phyloP scores from a whole-genome alignment of 30 jellyfish, hydroid and myxozoan species.

The Hydra vulgaris region DNA sequence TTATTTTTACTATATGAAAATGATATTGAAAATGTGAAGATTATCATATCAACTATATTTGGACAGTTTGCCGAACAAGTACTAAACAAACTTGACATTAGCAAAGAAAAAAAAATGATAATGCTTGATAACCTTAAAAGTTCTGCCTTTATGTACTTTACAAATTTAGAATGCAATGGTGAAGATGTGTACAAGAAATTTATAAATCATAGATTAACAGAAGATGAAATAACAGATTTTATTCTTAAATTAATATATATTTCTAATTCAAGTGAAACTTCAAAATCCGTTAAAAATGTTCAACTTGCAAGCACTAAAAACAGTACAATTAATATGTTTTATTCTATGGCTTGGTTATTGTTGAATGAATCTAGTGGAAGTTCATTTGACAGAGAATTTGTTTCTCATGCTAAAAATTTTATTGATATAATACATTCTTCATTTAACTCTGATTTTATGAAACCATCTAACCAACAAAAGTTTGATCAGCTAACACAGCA shows the following conservation, averaged over 20 bases:
- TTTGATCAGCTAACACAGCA: background rate
- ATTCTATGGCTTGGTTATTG: background rate
- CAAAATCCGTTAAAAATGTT: background rate
- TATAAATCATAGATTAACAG: background rate
- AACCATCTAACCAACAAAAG: background rate
- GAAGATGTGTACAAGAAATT: constrained; percentile 8
- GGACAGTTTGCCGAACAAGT: background rate
- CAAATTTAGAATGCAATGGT: constrained; percentile 21
- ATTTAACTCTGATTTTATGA: background rate
- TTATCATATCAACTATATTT: background rate
- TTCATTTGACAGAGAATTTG: constrained; percentile 9
- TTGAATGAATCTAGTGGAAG: too few relatives aligned
- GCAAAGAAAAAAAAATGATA: too few relatives aligned
- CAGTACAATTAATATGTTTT: background rate
- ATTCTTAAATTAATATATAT: background rate
- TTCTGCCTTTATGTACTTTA: background rate
- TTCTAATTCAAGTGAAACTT: background rate
- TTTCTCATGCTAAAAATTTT: background rate
- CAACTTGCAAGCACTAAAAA: background rate
- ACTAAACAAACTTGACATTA: background rate
- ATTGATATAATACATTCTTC: background rate
- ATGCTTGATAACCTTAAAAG: background rate
- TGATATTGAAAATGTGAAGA: background rate
- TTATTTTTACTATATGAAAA: background rate
- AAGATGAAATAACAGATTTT: background rate